Evolutionary conservation across 2,113 vertebrate genomes (phyloP), one percentile per base, ranked within the genome.

Genomic region (Xenotilapia leptura): DNA sequence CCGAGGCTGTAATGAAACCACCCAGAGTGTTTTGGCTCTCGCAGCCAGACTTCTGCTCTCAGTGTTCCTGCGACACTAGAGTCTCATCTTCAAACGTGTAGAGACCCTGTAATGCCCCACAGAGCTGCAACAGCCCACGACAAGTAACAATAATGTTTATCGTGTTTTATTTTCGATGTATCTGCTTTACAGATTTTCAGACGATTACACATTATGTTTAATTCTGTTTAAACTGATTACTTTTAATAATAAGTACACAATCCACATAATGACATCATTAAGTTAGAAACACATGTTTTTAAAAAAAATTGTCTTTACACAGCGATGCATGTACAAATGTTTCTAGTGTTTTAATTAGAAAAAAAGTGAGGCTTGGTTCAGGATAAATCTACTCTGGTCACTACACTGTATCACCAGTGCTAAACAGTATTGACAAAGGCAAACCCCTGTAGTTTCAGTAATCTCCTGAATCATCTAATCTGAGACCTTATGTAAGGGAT

Each of bases 1-100:
- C 83, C n/a, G 28, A 65, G 83, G 68, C 84, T 89, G 79, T 60
- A 89, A 83, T 89, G 75, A 91, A 95, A 92, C 92, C 94, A 92
- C 91, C 92, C 88, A 91, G 56, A n/a, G 55, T 36, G 82, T 82
- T 82, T 51, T 87, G 77, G 89, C 83, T 84, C 80, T 68, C n/a
- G 3, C 10, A 84, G 68, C 17, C 90, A 17, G 65, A 80, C 68
- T 75, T 21, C 54, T 83, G 58, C 58, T 21, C 55, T 82, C 40
- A 10, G 60, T 80, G 38, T 73, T 70, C 79, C 51, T 60, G 73
- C 40, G 12, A 82, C 19, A 40, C 38, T 45, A 3, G 56, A 4
- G 33, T 21, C 36, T 90, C 42, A 42, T 83, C 51, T n/a, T 4
- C 12, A 65, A 47, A 19, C 19, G 8, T 42, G 33, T 33, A 68